Conservation (phyloP, 2,113 vertebrate species). For the Fregata magnificens region DNA sequence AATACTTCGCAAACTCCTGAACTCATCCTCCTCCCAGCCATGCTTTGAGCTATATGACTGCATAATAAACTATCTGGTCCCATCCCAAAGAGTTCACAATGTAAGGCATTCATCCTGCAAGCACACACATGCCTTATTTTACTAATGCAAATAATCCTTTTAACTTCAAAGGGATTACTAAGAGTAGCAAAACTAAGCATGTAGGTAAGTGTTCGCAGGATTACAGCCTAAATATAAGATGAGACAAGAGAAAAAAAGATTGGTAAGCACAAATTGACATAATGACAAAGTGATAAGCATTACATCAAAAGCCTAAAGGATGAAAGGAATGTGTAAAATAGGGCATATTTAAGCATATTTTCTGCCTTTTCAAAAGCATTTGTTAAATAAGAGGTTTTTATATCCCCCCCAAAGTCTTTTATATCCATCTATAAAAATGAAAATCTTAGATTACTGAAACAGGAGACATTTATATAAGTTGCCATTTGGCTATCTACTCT, state of each 20-base stretch:
- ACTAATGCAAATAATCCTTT: constrained; percentile 61
- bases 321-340: constrained; percentile 33
- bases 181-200: constrained; percentile 20
- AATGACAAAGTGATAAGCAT: constrained; percentile 41
- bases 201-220: constrained; percentile 23
- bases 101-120: constrained; percentile 15
- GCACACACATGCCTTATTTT: constrained; percentile 14
- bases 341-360: constrained; percentile 50
- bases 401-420: not conserved
- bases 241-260: not conserved
- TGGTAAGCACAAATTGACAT: constrained; percentile 31
- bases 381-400: not conserved
- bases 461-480: not conserved
- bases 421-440: not conserved
- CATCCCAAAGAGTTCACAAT: not conserved
- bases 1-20: not conserved
- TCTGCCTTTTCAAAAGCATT: constrained; percentile 11
- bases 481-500: not conserved
- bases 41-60: not conserved
- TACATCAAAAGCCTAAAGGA: not conserved
- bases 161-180: constrained; percentile 59
- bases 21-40: not conserved
- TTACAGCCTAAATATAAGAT: constrained; percentile 8
- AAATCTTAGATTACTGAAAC: not conserved
- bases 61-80: not conserved